phyloP scores from a whole-genome alignment of 2,797 vertebrate species.

The Acrocephalus scirpaceus region DNA sequence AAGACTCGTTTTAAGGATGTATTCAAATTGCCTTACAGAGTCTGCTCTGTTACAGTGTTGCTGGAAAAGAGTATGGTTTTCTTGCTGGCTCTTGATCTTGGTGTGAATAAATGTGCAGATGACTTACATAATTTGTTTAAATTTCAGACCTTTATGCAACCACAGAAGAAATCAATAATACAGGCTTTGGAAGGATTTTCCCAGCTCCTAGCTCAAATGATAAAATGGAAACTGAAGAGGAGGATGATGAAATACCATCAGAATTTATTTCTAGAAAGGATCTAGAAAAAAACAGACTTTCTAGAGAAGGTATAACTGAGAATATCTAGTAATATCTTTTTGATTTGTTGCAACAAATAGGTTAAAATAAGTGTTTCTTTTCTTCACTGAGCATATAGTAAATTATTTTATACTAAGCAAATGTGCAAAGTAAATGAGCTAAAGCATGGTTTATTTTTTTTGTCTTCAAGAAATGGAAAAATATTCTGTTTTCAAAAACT shows the following conservation, averaged over 20 bases:
- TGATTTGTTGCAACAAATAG: background rate
- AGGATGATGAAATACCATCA: constrained; percentile 84
- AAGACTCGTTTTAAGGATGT: background rate
- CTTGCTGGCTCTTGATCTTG: background rate
- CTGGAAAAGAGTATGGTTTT: background rate
- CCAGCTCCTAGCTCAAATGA: constrained; percentile 78
- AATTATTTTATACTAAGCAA: background rate
- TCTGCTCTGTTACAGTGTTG: background rate
- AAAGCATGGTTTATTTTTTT: background rate
- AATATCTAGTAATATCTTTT: background rate
- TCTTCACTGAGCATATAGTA: background rate
- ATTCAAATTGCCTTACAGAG: background rate
- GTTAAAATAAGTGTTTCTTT: background rate
- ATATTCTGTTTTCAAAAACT: constrained; percentile 94
- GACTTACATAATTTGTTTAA: background rate
- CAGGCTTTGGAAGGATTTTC: constrained; percentile 95
- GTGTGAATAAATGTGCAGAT: background rate
- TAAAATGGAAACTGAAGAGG: constrained; percentile 82
- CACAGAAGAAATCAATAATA: constrained; percentile 56
- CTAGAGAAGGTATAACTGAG: constrained; percentile 85
- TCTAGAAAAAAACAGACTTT: constrained; percentile 90
- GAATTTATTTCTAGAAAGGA: constrained; percentile 92
- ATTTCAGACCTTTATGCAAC: constrained; percentile 50
- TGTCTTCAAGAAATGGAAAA: constrained; percentile 89
- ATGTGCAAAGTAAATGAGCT: background rate